A percentile compares a stretch with the other conserved stretches of the same genome.
Evolutionary conservation across 2,888 invertebrate genomes (phyloP).

Genomic region (Caenorhabditis sp.): DNA sequence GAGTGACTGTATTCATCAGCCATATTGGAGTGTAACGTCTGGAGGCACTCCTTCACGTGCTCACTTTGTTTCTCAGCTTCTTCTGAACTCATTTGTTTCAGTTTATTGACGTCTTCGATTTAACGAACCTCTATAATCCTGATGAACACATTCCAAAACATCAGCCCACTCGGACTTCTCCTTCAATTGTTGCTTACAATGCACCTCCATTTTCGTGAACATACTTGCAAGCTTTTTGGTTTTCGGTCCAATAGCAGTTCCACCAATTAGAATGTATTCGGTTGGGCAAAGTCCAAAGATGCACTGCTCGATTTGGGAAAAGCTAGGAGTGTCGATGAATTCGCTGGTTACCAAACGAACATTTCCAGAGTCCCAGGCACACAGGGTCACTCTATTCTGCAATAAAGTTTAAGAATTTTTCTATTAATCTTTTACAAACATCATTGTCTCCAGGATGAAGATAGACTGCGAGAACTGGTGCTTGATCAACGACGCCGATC

Average conservation of each 20-base stretch:
- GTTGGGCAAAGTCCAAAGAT: conserved; percentile 60
- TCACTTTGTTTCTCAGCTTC: conserved; percentile 41
- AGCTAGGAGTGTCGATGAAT: conserved; percentile 73
- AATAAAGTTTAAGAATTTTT: conserved; percentile 25
- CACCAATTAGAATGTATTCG: conserved; percentile 50
- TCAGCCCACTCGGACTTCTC: conserved; percentile 46
- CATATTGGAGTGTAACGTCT: conserved; percentile 45
- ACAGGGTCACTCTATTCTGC: conserved; percentile 72
- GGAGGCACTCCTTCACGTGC: conserved; percentile 53
- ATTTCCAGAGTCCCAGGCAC: conserved; percentile 74
- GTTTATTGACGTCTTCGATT: neutral
- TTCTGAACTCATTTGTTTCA: conserved; percentile 33
- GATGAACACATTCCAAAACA: conserved; percentile 42
- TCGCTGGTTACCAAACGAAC: conserved; percentile 71
- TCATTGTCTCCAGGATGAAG: conserved; percentile 68
- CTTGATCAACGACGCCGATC: conserved; percentile 71
- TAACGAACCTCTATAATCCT: conserved; percentile 24
- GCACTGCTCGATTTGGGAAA: conserved; percentile 71
- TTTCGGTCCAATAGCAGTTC: neutral
- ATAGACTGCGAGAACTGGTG: conserved; percentile 71
- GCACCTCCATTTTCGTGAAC: conserved; percentile 65
- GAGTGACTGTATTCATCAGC: conserved; percentile 44
- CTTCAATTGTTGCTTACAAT: conserved; percentile 45
- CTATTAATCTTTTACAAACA: conserved; percentile 38
- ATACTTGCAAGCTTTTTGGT: conserved; percentile 49